These are phyloP conservation scores for Esox lucius DNA, from an alignment of 2,797 vertebrate genomes.

Conservation along the genomic window DNA sequence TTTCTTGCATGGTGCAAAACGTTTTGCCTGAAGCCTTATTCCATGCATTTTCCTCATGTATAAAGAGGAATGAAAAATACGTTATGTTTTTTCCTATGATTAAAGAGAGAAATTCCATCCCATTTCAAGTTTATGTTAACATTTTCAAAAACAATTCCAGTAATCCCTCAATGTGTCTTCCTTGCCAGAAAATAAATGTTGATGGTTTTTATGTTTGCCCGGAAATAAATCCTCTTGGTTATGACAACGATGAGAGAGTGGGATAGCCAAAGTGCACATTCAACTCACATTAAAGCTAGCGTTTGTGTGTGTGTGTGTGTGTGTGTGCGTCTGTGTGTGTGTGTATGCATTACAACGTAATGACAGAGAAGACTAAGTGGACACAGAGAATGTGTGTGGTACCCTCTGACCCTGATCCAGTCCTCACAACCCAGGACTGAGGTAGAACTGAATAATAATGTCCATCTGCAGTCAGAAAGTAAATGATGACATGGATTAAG, in stretches of 20 bases:
- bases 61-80: not conserved
- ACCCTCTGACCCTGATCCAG: conserved; percentile 10
- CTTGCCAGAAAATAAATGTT: not conserved
- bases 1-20: not conserved
- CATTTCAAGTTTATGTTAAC: not conserved
- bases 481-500: not conserved
- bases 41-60: not conserved
- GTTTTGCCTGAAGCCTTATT: not conserved
- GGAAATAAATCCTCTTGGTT: conserved; percentile 1
- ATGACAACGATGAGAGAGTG: not conserved
- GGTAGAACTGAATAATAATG: not conserved
- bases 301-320: conserved; percentile 10
- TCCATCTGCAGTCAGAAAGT: not conserved
- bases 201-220: not conserved
- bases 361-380: conserved; percentile 2
- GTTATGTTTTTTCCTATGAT: conserved; percentile 3
- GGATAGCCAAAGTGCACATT: not conserved
- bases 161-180: not conserved
- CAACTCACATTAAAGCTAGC: not conserved
- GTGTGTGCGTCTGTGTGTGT: conserved; percentile 3
- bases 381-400: conserved; percentile 2
- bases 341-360: not conserved
- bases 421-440: not conserved
- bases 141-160: not conserved
- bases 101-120: not conserved